These are phyloP conservation scores for Elgaria multicarinata DNA, from an alignment of 2,113 vertebrate species.

Conservation along the genomic window DNA sequence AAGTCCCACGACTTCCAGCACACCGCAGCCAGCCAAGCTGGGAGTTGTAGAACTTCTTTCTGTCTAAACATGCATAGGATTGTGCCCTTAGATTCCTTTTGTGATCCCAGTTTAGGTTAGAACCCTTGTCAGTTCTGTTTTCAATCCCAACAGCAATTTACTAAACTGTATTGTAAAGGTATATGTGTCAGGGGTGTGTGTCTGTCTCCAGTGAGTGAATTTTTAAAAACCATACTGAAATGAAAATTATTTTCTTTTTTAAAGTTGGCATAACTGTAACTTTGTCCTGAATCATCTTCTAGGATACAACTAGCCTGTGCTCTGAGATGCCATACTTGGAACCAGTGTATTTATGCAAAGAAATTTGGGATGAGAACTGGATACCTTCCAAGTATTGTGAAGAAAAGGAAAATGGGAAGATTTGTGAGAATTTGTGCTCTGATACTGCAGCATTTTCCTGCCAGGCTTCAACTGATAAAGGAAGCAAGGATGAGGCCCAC, in stretches of 20 bases:
- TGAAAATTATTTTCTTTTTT: neutral
- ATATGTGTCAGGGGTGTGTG: too few species aligned
- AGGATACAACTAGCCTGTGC: constrained; percentile 42
- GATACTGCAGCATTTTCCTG: neutral
- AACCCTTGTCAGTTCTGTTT: neutral
- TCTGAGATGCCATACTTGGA: constrained; percentile 71
- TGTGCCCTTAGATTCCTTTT: too few species aligned
- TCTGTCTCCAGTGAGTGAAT: neutral
- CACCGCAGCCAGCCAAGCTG: too few species aligned
- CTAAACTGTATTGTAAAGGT: neutral
- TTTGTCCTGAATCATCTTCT: constrained; percentile 21
- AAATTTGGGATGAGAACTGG: constrained; percentile 74
- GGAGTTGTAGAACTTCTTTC: too few species aligned
- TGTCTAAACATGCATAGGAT: too few species aligned
- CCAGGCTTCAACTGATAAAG: constrained; percentile 25
- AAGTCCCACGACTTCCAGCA: too few species aligned
- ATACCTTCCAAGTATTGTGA: constrained; percentile 37
- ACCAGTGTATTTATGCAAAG: constrained; percentile 53
- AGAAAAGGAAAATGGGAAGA: constrained; percentile 21
- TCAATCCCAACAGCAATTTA: neutral
- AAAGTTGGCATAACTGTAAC: constrained; percentile 15
- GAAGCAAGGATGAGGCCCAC: constrained; percentile 20
- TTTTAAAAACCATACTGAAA: neutral
- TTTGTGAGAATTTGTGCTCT: neutral
- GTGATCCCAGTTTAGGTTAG: neutral